Base-by-base conservation (phyloP, 2,888 invertebrate genomes). In the Lepidonotus clava region DNA sequence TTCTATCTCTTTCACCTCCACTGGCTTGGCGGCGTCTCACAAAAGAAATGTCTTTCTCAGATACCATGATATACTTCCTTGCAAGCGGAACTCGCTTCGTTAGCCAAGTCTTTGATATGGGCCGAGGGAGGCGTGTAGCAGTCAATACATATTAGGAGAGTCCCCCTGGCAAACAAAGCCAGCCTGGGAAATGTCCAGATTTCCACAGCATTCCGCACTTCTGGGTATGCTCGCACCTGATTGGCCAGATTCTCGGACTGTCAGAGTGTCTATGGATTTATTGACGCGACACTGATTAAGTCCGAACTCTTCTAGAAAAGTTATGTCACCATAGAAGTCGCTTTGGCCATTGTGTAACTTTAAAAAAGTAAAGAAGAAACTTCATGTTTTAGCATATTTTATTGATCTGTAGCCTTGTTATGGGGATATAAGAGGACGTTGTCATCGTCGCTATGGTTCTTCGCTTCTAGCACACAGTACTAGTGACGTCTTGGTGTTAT, bases 111-210 rank as follows among this genome's bases (percentile, higher is more conserved):
- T 61, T 61, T 61, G 61, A 61, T 61, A 61, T 61, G 61, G 61
- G 61, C 61, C 28, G 24, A 24, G 24, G 24, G 1, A 28, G 61
- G 61, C 61, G 61, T 61, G 61, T 4, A 61, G 24, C 61, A 4
- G 61, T 61, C 61, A 61, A 61, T 61, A 28, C 61, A 61, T 61
- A 61, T 61, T 61, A 61, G 61, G 24, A 5, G 61, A 24, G 61
- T 28, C 61, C 61, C 61, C 28, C 11, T 32, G 61, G 28, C 61
- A 61, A 61, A 61, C 61, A 61, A 61, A 61, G 61, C 28, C 61
- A 61, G 11, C 61, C 24, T 61, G 61, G 61, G 61, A 61, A 61
- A 61, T 61, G 61, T 61, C 61, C 61, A 61, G 61, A 61, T 61
- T 61, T 61, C 28, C 61, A 24, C 28, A 24, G 11, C 61, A 61